Percentiles rank a stretch among this genome's conserved stretches.
phyloP scores from a whole-genome alignment of 1,140 invertebrate genomes.

The Bombyx mandarina region DNA sequence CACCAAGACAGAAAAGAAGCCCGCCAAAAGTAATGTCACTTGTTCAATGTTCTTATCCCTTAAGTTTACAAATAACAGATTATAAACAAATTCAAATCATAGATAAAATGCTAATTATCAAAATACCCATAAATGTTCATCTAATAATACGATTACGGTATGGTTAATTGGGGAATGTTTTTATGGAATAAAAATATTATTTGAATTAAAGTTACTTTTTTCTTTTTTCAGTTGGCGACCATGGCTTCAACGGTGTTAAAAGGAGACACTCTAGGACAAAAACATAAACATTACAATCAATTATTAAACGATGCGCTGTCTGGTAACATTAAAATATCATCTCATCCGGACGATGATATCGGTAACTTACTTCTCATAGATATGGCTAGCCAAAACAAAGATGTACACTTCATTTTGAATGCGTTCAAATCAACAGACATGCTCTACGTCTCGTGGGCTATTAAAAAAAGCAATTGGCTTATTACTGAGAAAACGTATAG shows the following conservation, averaged over 20 bases:
- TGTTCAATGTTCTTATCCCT: no score
- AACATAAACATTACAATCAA: conserved; percentile 33
- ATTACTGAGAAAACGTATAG: conserved; percentile 31
- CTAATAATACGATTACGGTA: no score
- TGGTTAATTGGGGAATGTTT: no score
- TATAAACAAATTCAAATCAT: no score
- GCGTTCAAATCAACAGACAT: conserved; percentile 36
- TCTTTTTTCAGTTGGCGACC: conserved; percentile 13
- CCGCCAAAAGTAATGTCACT: no score
- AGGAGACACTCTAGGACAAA: conserved; percentile 33
- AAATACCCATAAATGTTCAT: no score
- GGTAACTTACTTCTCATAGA: conserved; percentile 44
- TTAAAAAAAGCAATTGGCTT: conserved; percentile 37
- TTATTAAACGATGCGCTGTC: conserved; percentile 21
- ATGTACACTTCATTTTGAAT: conserved; percentile 38
- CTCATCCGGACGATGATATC: conserved; percentile 15
- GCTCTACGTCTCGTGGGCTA: conserved; percentile 39
- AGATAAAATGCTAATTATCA: no score
- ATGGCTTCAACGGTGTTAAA: conserved; percentile 23
- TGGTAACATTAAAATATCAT: conserved; percentile 5
- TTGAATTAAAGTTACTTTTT: background rate
- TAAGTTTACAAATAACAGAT: no score
- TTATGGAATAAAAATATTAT: background rate
- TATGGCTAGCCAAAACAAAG: conserved; percentile 27
- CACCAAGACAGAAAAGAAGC: no score